Conservation (phyloP, 1,140 invertebrate species). For the Brachionus asplanchnoidis region DNA sequence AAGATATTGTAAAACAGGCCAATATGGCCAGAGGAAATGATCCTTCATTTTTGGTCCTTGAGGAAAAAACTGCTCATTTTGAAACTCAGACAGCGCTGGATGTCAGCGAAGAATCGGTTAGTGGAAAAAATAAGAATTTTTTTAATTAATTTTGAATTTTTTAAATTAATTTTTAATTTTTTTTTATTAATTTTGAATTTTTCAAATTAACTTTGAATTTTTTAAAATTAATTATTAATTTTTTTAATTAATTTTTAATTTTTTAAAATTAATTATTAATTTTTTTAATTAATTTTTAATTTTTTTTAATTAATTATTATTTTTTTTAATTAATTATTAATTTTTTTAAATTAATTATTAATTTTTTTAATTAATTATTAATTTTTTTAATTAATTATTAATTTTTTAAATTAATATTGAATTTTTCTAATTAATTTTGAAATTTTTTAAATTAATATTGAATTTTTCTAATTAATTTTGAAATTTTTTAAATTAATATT, state of each 20-base stretch:
- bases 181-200: background rate
- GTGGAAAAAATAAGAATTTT: background rate
- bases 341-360: background rate
- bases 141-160: background rate
- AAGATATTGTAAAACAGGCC: slow-evolving; percentile 36
- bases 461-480: background rate
- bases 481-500: background rate
- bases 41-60: slow-evolving; percentile 44
- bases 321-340: background rate
- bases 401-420: background rate
- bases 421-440: background rate
- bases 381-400: background rate
- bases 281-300: background rate
- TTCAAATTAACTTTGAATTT: background rate
- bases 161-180: background rate
- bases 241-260: background rate
- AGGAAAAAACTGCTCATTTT: slow-evolving; percentile 53
- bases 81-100: slow-evolving; percentile 54
- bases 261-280: background rate
- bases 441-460: background rate
- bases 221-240: background rate
- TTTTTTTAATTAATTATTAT: background rate
- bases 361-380: background rate
- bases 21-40: slow-evolving; percentile 49
- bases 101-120: slow-evolving; percentile 52